Conservation (phyloP, 2,888 invertebrate species). For the Athripsodes cinereus region DNA sequence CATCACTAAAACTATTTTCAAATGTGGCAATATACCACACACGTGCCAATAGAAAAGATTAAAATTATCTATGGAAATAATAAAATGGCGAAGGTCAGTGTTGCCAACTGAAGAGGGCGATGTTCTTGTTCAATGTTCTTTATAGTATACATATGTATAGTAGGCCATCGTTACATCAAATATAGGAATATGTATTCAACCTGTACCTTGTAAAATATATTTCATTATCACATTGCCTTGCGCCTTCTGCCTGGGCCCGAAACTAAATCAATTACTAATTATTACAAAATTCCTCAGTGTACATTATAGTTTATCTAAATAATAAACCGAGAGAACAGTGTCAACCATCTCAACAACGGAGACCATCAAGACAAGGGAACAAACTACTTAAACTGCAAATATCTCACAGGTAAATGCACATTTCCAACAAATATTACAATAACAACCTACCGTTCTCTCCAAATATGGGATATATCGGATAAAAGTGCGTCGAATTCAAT, state of each 20-base stretch:
- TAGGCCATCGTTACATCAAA: conserved; percentile 53
- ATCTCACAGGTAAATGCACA: background rate
- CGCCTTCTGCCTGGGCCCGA: background rate
- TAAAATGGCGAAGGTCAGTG: background rate
- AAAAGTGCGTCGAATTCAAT: background rate
- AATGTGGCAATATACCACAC: background rate
- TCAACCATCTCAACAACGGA: conserved; percentile 1
- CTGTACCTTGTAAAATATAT: background rate
- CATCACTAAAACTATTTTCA: background rate
- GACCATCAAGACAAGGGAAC: conserved; percentile 1
- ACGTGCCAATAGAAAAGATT: background rate
- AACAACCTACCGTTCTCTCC: background rate
- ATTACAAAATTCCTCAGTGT: background rate
- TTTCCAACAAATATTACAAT: background rate
- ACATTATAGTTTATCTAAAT: background rate
- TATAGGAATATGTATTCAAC: conserved; percentile 43
- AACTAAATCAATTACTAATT: background rate
- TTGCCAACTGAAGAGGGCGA: background rate
- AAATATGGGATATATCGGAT: background rate
- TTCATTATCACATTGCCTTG: background rate
- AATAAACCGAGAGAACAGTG: background rate
- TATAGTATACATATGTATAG: background rate
- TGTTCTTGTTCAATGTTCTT: background rate
- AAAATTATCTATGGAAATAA: conserved; percentile 3
- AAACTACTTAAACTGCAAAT: background rate